phyloP scores from a whole-genome alignment of 2,888 invertebrate species.

The Oxytorus armatus region DNA sequence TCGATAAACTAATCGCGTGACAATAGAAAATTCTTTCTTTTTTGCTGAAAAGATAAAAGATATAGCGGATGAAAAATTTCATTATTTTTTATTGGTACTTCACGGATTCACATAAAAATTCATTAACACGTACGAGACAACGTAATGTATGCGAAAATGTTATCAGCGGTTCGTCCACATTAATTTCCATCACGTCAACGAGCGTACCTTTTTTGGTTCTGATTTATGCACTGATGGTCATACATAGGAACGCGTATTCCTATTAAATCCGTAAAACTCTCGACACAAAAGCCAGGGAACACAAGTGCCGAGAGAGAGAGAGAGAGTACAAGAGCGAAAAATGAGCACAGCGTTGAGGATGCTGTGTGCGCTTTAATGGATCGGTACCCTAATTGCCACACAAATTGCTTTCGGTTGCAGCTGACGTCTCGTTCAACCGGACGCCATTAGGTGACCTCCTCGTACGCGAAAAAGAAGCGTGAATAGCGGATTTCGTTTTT shows the following conservation, averaged over 20 bases:
- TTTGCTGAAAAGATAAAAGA: neutral
- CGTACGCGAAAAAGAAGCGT: conserved; percentile 13
- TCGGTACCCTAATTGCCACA: conserved; percentile 64
- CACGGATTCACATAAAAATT: neutral
- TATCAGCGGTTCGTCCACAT: neutral
- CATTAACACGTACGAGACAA: neutral
- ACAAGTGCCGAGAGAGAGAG: neutral
- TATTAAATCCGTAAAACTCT: neutral
- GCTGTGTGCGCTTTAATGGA: conserved; percentile 59
- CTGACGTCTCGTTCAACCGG: conserved; percentile 54
- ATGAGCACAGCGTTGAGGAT: conserved; percentile 31
- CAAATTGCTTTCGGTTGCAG: conserved; percentile 65
- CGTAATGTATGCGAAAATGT: neutral
- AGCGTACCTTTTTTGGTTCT: conserved; percentile 1
- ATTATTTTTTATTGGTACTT: neutral
- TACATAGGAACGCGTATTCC: neutral
- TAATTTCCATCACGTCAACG: neutral
- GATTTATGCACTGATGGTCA: conserved; percentile 3
- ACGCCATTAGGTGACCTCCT: neutral
- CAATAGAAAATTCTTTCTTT: too few species aligned
- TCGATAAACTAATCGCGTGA: neutral
- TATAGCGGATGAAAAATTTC: neutral
- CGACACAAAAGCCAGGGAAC: neutral
- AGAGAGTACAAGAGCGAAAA: conserved; percentile 24
- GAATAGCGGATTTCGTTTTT: conserved; percentile 34